phyloP scores from a whole-genome alignment of 2,113 vertebrate genomes.

The Megaptera novaeangliae region DNA sequence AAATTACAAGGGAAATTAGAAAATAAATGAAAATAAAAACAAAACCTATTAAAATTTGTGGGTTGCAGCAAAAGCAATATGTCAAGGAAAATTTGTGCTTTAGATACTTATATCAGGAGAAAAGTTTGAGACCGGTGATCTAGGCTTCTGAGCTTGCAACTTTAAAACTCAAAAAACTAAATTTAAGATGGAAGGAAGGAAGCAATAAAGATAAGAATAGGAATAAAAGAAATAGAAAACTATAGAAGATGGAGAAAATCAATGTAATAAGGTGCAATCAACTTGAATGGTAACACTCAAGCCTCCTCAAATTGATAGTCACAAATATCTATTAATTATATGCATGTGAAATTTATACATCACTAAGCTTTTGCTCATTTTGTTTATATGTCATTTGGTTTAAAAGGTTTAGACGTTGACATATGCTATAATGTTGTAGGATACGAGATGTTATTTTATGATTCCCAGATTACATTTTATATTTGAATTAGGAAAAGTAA shows the following conservation, averaged over 20 bases:
- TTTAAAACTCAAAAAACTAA: neutral
- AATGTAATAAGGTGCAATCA: neutral
- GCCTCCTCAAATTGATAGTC: neutral
- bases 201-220: neutral
- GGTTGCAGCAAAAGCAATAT: neutral
- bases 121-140: neutral
- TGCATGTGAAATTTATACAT: neutral
- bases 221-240: neutral
- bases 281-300: neutral
- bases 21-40: neutral
- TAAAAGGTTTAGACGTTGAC: constrained; percentile 49
- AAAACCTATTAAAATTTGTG: neutral
- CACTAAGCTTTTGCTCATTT: constrained; percentile 26
- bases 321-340: neutral
- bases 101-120: neutral
- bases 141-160: neutral
- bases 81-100: neutral
- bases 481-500: constrained; percentile 19
- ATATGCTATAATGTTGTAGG: neutral
- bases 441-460: constrained; percentile 25
- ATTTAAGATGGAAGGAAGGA: neutral
- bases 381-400: constrained; percentile 38
- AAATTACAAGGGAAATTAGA: neutral
- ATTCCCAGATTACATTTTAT: constrained; percentile 5
- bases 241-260: neutral